Evolutionary conservation across 2,113 vertebrate genomes (phyloP).

Genomic region (Zosterops hypoxanthus): DNA sequence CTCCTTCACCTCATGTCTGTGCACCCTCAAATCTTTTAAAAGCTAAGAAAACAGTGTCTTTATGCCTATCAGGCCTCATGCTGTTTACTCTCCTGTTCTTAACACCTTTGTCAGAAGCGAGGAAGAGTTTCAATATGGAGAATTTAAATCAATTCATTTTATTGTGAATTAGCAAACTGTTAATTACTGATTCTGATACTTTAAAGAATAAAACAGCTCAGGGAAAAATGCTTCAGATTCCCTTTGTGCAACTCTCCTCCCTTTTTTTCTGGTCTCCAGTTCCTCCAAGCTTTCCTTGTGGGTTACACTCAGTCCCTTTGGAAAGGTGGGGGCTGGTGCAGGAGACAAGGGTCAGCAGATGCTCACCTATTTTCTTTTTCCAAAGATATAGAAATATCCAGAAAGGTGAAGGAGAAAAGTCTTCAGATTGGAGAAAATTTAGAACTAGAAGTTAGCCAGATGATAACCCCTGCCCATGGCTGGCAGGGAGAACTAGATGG

Average conservation of each 20-base stretch:
- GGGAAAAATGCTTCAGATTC: not conserved
- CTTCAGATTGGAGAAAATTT: not conserved
- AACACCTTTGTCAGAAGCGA: not conserved
- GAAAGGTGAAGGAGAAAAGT: not conserved
- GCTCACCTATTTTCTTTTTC: not conserved
- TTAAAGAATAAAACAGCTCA: not conserved
- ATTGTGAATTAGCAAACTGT: not conserved
- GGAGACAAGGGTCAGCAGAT: not conserved
- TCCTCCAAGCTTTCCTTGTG: not conserved
- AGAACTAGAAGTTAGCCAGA: not conserved
- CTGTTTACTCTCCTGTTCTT: not conserved
- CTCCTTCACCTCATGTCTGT: not conserved
- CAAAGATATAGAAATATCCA: not conserved
- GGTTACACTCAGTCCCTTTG: not conserved
- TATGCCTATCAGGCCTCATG: not conserved
- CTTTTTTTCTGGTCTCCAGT: not conserved
- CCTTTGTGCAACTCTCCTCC: not conserved
- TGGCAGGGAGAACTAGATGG: too few relatives aligned
- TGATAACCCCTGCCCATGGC: not conserved
- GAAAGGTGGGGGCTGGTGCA: not conserved
- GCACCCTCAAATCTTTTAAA: not conserved
- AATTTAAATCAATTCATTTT: not conserved
- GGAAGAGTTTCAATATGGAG: not conserved
- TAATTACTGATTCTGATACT: not conserved
- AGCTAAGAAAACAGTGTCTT: not conserved